Percentiles rank a stretch among this genome's conserved stretches.
phyloP scores from a whole-genome alignment of 2,797 vertebrate genomes.

The Lithobates pipiens region DNA sequence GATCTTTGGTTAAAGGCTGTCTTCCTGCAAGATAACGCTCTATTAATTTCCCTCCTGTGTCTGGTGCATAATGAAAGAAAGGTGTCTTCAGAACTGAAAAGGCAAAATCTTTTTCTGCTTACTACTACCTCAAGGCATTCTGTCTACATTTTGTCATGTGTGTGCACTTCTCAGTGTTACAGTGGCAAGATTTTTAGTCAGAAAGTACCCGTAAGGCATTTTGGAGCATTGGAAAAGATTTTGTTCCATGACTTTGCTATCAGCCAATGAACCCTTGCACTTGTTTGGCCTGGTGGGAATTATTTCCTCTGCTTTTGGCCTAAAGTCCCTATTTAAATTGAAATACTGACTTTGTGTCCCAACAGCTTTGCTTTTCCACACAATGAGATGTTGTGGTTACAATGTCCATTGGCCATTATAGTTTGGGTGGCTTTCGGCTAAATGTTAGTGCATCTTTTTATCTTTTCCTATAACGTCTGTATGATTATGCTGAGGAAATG shows the following conservation, averaged over 20 bases:
- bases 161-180: slow-evolving; percentile 91
- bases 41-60: slow-evolving; percentile 87
- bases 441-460: neutral
- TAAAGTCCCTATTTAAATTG: slow-evolving; percentile 75
- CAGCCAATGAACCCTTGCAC: slow-evolving; percentile 81
- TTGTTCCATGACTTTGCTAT: slow-evolving; percentile 84
- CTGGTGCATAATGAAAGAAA: slow-evolving; percentile 85
- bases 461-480: slow-evolving; percentile 1
- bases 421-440: slow-evolving; percentile 61
- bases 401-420: slow-evolving; percentile 67
- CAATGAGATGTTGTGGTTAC: slow-evolving; percentile 75
- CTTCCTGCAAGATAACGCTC: slow-evolving; percentile 87
- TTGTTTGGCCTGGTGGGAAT: slow-evolving; percentile 81
- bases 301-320: slow-evolving; percentile 77
- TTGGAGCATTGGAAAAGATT: slow-evolving; percentile 75
- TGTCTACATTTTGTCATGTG: slow-evolving; percentile 92
- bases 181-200: slow-evolving; percentile 89
- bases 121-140: slow-evolving; percentile 85
- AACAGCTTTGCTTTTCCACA: slow-evolving; percentile 72
- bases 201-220: slow-evolving; percentile 84
- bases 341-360: slow-evolving; percentile 71
- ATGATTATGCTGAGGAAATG: slow-evolving; percentile 43
- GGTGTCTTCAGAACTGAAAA: slow-evolving; percentile 88
- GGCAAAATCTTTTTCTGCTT: slow-evolving; percentile 82
- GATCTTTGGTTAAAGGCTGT: slow-evolving; percentile 79